Evolutionary conservation across 2,888 invertebrate species (phyloP), one percentile per base, ranked within the genome.

Genomic region (Diachrysia chrysitis): DNA sequence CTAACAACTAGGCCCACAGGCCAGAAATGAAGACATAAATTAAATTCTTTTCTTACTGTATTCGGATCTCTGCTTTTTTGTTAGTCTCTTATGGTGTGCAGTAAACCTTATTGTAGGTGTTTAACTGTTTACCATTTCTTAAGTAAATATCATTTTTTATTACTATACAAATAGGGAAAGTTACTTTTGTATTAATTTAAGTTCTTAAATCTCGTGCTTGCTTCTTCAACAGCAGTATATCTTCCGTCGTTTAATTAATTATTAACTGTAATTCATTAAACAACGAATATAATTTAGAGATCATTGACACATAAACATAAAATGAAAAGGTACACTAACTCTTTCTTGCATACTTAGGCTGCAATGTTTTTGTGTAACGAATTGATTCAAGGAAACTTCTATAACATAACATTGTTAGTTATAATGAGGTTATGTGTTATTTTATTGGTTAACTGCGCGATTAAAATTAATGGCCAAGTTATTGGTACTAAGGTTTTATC

Each of bases 241-340:
- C 83, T 90, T 92, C 92, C 92, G 92, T 92, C 93, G 92, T 92
- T 89, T 91, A 86, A 86, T 89, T 91, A 92, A 92, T 92, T 91
- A 89, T 89, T 89, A 91, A 88, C 91, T 88, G 91, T 91, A 37
- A 1, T n/a, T 42, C 89, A 87, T 86, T 85, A 82, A 87, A 85
- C n/a, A n/a, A n/a, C n/a, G n/a, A n/a, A n/a, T n/a, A 89, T 90
- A 90, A 90, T 88, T 86, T 78, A 83, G 85, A 85, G 92, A 90
- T 93, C 90, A 87, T 55, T 83, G 90, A 87, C 92, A 72, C 72
- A 78, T 73, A 77, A 68, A 73, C n/a, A 16, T 32, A 32, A 32
- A 32, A 16, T 37, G 12, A 3, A 14, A 4, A n/a, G 42, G 4
- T 42, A 42, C n/a, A n/a, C 42, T 6, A n/a, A n/a, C n/a, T 5